These are phyloP conservation scores for Neopelma chrysocephalum DNA, from an alignment of 2,797 vertebrate genomes.

Conservation along the genomic window DNA sequence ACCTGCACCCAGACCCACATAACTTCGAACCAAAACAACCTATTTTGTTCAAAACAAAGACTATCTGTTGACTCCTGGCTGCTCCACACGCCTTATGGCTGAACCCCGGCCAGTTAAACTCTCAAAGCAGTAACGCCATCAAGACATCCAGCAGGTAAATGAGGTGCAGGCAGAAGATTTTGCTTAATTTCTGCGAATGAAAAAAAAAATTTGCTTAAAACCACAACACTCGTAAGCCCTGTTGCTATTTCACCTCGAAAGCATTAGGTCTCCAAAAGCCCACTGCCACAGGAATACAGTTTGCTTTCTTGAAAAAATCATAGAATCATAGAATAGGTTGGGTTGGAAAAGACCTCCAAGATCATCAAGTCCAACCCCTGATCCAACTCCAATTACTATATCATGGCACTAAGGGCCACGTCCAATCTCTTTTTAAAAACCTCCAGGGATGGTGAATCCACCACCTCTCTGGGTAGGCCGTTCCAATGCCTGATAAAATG, in stretches of 20 bases:
- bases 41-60: no score
- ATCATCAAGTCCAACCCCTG: no score
- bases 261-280: background rate
- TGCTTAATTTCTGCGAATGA: background rate
- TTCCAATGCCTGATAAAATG: no score
- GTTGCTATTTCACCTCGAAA: background rate
- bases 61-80: background rate
- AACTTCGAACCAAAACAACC: background rate
- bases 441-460: no score
- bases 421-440: no score
- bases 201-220: background rate
- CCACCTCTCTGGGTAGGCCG: no score
- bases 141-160: background rate
- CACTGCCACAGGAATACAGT: background rate
- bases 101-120: background rate
- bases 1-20: background rate
- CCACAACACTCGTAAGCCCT: background rate
- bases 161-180: background rate
- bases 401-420: no score
- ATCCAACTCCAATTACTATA: no score
- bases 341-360: no score
- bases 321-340: no score
- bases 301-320: slow-evolving; percentile 15
- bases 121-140: background rate
- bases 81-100: rapidly evolving